Evolutionary conservation across 2,888 invertebrate species (phyloP), one percentile per base, ranked within the genome.

Genomic region (Dasysyrphus tricinctus): DNA sequence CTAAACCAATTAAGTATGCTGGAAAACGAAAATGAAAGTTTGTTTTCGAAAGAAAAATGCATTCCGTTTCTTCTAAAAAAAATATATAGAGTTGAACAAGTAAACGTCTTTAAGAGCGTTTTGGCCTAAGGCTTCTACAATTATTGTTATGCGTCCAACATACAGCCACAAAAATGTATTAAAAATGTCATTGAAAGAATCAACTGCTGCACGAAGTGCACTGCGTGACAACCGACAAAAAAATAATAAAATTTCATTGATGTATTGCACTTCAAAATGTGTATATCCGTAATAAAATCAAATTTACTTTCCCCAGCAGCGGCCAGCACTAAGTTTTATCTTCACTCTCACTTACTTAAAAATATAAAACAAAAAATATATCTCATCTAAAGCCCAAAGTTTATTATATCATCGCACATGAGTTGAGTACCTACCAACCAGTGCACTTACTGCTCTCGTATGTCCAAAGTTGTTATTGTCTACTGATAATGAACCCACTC

Each of bases 401-500:
- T 34, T 12, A 11, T 57, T 57, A 57, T 57, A 16, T 57, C 57
- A 57, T 34, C 24, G 24, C 57, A 57, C 16, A 57, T 16, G 16
- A 54, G 11, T 49, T 24, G 24, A 49, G 49, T 49, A 49, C 49
- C 47, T 19, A 49, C 47, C 47, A 11, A 6, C 24, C 6, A 12
- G 34, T 16, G 57, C 57, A 57, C 57, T 57, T 57, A 57, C 32
- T 54, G 24, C 24, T 1, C 54, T 5, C 12, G 32, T 57, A 34
- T 57, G 34, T 57, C 37, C 57, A 16, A 34, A 37, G 57, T 16
- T 34, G 37, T 57, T 57, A 57, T 57, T 57, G 57, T 34, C 57
- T 57, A 57, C 34, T 37, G 57, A 57, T 57, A 57, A 57, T 57
- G 34, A 57, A 57, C 57, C 57, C 34, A 57, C 57, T 57, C 34